A percentile compares a stretch with the other conserved stretches of the same genome.
Conservation (phyloP, 2,797 vertebrate genomes). For the Austrolebias charrua region DNA sequence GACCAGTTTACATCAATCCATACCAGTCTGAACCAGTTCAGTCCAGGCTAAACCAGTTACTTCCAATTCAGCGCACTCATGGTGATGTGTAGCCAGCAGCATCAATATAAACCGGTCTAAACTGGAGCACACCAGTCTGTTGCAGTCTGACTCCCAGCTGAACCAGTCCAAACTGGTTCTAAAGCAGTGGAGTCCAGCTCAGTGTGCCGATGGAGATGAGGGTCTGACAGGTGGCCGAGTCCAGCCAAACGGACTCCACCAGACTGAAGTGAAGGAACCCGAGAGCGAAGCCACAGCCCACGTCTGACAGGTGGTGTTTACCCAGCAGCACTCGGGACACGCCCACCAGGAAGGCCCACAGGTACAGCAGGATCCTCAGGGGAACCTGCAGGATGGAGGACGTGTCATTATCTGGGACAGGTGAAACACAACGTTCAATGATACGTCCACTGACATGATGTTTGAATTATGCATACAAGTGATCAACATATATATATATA, state of each 20-base stretch:
- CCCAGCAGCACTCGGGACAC: constrained; percentile 88
- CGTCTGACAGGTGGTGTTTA: constrained; percentile 89
- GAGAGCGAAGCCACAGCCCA: constrained; percentile 86
- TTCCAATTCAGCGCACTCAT: background rate
- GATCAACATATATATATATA: no score
- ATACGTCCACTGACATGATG: no score
- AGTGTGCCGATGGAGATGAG: constrained; percentile 86
- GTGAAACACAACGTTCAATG: background rate
- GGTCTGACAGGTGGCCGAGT: constrained; percentile 90
- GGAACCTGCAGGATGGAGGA: constrained; percentile 71
- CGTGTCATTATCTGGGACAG: background rate
- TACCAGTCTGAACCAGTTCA: background rate
- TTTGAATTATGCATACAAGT: no score
- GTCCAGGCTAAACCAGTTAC: background rate
- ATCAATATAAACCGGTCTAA: background rate
- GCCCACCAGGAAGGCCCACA: constrained; percentile 89
- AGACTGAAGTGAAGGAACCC: constrained; percentile 91
- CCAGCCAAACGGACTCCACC: constrained; percentile 92
- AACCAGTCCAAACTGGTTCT: constrained; percentile 13
- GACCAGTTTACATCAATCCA: background rate
- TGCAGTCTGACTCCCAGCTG: background rate
- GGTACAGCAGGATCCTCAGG: constrained; percentile 86
- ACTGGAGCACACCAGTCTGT: background rate
- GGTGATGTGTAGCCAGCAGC: background rate
- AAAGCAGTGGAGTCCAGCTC: constrained; percentile 65